Evolutionary conservation across 2,888 invertebrate genomes (phyloP).

Genomic region (Crioceris asparagi): DNA sequence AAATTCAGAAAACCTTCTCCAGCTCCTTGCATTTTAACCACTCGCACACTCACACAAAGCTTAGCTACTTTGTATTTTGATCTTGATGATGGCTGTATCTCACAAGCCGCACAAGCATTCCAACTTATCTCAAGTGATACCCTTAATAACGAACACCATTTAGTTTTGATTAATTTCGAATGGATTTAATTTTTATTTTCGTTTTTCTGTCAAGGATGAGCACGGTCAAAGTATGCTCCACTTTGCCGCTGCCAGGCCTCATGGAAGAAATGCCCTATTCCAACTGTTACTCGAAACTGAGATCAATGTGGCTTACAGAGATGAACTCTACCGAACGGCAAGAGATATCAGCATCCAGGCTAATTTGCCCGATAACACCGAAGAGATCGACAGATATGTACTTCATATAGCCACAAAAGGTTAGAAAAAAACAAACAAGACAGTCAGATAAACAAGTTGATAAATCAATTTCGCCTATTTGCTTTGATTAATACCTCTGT

Average conservation of each 20-base stretch:
- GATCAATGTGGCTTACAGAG: slow-evolving; percentile 69
- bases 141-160: neutral
- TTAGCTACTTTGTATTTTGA: no score
- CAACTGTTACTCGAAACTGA: slow-evolving; percentile 71
- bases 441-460: no score
- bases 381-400: slow-evolving; percentile 72
- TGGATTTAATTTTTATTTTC: neutral
- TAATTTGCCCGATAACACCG: slow-evolving; percentile 65
- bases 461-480: no score
- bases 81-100: no score
- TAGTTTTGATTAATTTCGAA: neutral
- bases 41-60: no score
- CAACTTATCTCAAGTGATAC: no score
- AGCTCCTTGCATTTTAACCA: no score
- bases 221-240: slow-evolving; percentile 85
- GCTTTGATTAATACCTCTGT: no score
- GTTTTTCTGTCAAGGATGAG: slow-evolving; percentile 53
- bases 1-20: no score
- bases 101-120: no score
- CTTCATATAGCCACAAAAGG: slow-evolving; percentile 69
- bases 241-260: slow-evolving; percentile 74
- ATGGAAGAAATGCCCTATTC: slow-evolving; percentile 68
- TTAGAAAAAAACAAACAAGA: no score
- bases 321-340: slow-evolving; percentile 78
- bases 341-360: slow-evolving; percentile 76